Evolutionary conservation across 2,797 vertebrate species (phyloP).

Genomic region (Sebastes iracundus): DNA sequence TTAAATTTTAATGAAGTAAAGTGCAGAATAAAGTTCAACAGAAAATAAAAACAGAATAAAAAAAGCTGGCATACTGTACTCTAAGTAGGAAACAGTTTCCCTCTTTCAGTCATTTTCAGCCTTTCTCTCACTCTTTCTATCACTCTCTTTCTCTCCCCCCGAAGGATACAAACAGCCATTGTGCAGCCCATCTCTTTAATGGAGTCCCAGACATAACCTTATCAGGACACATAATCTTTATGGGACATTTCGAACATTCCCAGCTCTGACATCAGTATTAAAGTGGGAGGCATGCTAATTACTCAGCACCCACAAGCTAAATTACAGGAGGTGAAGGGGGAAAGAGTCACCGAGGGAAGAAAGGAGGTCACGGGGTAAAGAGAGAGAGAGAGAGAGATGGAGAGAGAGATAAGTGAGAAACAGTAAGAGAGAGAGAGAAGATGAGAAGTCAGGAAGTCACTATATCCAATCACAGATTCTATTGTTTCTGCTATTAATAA

Average conservation of each 20-base stretch:
- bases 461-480: slow-evolving; percentile 75
- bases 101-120: slow-evolving; percentile 14
- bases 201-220: slow-evolving; percentile 75
- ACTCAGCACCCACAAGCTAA: slow-evolving; percentile 76
- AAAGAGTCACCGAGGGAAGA: slow-evolving; percentile 59
- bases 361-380: slow-evolving; percentile 61
- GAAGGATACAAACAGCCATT: slow-evolving; percentile 76
- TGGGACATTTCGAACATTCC: slow-evolving; percentile 84
- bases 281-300: slow-evolving; percentile 74
- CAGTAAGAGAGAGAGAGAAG: slow-evolving; percentile 34
- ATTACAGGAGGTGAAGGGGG: slow-evolving; percentile 71
- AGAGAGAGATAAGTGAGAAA: slow-evolving; percentile 59
- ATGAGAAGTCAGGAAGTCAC: slow-evolving; percentile 67
- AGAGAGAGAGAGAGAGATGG: slow-evolving; percentile 16
- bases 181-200: slow-evolving; percentile 75
- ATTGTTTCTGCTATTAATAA: slow-evolving; percentile 84
- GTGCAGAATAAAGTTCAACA: background rate
- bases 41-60: background rate
- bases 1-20: background rate
- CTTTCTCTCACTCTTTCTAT: slow-evolving; percentile 11
- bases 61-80: background rate
- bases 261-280: slow-evolving; percentile 72
- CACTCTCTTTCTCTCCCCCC: background rate
- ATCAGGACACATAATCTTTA: slow-evolving; percentile 83
- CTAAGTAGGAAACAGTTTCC: background rate